Evolutionary conservation across 2,888 invertebrate genomes (phyloP).

Genomic region (Euspilapteryx auroguttella): DNA sequence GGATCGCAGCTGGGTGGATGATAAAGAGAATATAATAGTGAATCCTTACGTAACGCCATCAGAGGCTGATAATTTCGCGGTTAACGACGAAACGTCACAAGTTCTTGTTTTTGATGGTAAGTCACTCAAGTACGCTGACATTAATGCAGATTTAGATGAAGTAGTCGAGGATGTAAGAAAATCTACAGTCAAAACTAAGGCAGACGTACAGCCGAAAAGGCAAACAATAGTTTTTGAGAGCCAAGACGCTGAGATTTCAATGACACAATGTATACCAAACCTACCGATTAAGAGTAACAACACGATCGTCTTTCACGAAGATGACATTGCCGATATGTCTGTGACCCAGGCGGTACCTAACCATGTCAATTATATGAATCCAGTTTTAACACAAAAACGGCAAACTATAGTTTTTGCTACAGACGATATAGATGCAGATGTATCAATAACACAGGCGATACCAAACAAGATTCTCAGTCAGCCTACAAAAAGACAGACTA

Average conservation of each 20-base stretch:
- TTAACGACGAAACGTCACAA: conserved; percentile 25
- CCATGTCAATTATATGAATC: too few species aligned
- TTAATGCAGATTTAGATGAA: conserved; percentile 15
- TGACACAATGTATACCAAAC: conserved; percentile 1
- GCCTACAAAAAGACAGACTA: conserved; percentile 9
- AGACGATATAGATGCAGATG: neutral
- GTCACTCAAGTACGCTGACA: conserved; percentile 10
- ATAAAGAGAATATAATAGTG: conserved; percentile 40
- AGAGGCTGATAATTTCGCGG: conserved; percentile 26
- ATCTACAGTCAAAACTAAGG: too few species aligned
- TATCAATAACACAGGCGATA: neutral
- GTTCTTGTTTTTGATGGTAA: conserved; percentile 43
- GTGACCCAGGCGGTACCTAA: conserved; percentile 1
- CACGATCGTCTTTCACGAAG: too few species aligned
- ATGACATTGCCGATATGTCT: conserved; percentile 1
- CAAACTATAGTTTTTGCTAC: neutral
- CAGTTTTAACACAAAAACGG: neutral
- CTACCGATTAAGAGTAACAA: neutral
- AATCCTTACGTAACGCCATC: conserved; percentile 30
- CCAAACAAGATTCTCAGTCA: too few species aligned
- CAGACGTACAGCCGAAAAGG: neutral
- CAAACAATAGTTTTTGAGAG: too few species aligned
- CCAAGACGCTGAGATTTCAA: conserved; percentile 3
- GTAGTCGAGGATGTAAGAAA: conserved; percentile 13
- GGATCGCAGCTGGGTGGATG: conserved; percentile 22